phyloP scores from a whole-genome alignment of 1,140 invertebrate genomes.

The Oscheius sp. region DNA sequence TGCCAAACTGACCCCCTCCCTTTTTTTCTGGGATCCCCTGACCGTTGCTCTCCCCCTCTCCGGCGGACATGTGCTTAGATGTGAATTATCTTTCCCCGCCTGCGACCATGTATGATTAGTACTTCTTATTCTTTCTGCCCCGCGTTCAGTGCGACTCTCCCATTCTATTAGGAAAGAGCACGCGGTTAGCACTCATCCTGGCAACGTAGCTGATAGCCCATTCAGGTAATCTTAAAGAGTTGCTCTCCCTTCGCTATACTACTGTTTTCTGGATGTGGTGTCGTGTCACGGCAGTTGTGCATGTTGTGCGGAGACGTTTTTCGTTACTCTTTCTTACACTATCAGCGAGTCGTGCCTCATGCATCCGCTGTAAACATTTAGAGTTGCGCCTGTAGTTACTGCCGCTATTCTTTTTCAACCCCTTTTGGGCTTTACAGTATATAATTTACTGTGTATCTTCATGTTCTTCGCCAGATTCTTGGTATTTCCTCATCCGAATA shows the following conservation, averaged over 20 bases:
- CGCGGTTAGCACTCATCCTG: no score
- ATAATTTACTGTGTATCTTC: no score
- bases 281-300: neutral
- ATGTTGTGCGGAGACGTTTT: slow-evolving; percentile 13
- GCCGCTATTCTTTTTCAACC: no score
- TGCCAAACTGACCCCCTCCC: neutral
- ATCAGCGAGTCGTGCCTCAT: neutral
- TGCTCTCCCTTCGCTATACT: neutral
- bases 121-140: neutral
- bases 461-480: no score
- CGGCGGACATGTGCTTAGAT: neutral
- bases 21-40: neutral
- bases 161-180: no score
- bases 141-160: no score
- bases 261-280: slow-evolving; percentile 10
- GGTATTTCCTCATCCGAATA: no score
- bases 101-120: slow-evolving; percentile 1
- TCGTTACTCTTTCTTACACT: slow-evolving; percentile 12
- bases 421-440: no score
- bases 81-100: neutral
- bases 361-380: slow-evolving; percentile 3
- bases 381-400: neutral
- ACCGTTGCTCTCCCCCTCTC: neutral
- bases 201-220: no score
- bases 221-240: no score